Percentiles rank a stretch among this genome's conserved stretches.
Evolutionary conservation across 2,113 vertebrate species (phyloP).

Genomic region (Cryptomyrus ogoouensis): DNA sequence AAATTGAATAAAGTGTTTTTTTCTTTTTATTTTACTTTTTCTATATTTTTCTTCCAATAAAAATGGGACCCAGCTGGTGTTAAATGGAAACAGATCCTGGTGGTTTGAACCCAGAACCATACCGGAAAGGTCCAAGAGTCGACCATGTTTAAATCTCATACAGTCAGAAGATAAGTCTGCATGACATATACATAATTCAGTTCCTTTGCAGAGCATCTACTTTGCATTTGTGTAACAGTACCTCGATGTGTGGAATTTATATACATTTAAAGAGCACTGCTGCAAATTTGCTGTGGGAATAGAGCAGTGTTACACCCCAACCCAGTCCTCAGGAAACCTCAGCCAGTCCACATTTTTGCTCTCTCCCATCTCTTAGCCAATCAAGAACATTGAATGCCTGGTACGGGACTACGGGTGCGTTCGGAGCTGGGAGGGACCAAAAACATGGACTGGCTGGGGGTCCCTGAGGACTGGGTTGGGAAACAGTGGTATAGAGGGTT

Average conservation of each 20-base stretch:
- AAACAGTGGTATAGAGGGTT: neutral
- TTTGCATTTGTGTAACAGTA: neutral
- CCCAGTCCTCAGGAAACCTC: neutral
- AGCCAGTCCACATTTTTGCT: neutral
- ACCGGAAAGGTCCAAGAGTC: neutral
- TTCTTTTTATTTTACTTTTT: neutral
- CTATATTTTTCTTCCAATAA: neutral
- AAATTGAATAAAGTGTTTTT: neutral
- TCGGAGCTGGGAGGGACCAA: neutral
- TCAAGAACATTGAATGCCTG: neutral
- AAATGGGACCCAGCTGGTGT: neutral
- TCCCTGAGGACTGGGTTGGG: neutral
- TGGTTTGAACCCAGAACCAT: neutral
- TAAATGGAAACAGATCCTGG: neutral
- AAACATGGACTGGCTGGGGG: neutral
- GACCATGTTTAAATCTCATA: neutral
- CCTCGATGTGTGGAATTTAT: neutral
- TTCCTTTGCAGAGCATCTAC: neutral
- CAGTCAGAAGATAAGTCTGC: neutral
- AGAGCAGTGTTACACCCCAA: neutral
- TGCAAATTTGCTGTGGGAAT: neutral
- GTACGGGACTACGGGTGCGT: neutral
- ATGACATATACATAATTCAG: neutral
- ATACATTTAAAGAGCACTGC: neutral
- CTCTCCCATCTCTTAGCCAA: neutral